These are phyloP conservation scores for Trisateles emortualis DNA, from an alignment of 2,888 invertebrate species.

Conservation along the genomic window DNA sequence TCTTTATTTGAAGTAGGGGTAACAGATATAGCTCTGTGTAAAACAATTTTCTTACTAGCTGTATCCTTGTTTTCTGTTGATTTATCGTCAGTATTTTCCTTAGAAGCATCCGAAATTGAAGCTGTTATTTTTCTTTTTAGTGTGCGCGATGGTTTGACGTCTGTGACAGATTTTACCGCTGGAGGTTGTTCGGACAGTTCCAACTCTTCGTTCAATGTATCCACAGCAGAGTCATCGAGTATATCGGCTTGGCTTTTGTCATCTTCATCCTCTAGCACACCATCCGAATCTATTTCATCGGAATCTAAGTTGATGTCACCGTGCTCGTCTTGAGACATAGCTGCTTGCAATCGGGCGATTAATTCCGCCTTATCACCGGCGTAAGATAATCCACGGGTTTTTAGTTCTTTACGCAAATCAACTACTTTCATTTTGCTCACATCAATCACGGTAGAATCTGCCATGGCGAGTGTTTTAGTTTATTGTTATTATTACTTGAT, in stretches of 20 bases:
- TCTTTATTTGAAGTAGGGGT: constrained; percentile 52
- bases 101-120: constrained; percentile 48
- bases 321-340: constrained; percentile 80
- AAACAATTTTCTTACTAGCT: constrained; percentile 88
- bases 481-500: neutral
- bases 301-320: constrained; percentile 77
- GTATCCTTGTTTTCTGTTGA: constrained; percentile 70
- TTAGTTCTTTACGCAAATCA: constrained; percentile 94
- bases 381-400: constrained; percentile 90
- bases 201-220: constrained; percentile 75
- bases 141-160: constrained; percentile 63
- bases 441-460: constrained; percentile 66
- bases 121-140: constrained; percentile 71
- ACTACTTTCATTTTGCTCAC: constrained; percentile 90
- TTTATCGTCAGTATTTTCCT: constrained; percentile 57
- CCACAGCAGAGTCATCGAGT: constrained; percentile 72
- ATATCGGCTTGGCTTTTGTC: constrained; percentile 80
- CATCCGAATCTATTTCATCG: constrained; percentile 85
- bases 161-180: constrained; percentile 53
- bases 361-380: constrained; percentile 94
- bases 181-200: constrained; percentile 66
- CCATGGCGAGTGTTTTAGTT: constrained; percentile 46
- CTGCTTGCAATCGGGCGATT: constrained; percentile 90
- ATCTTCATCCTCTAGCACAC: constrained; percentile 85
- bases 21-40: constrained; percentile 84